Base-by-base conservation (phyloP, 2,888 invertebrate species). In the Trissonchulus sp. region DNA sequence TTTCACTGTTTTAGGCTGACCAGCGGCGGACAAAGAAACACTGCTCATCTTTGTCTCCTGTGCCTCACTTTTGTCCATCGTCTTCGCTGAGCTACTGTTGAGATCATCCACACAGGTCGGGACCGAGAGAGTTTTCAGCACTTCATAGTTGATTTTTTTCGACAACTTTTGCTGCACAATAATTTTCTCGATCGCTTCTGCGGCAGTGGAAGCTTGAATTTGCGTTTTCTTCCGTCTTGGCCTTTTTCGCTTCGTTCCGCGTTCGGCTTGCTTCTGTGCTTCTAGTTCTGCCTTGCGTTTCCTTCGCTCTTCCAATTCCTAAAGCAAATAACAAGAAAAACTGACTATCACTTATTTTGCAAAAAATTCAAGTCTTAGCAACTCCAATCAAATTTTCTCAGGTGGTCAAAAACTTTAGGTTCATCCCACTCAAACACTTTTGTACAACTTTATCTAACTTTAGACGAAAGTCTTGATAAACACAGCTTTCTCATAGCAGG, bases 131-230 rank as follows among this genome's bases (percentile, higher is more conserved):
- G 63, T 31, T 68, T 72, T 68, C 18, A 98, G 86, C 62, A 97
- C 96, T 80, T 98, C 97, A 83, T 99, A 99, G 86, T 99, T 97
- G 75, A 99, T 96, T 88, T 99, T 99, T 1, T 90, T 90, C 1
- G 98, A 98, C 79, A 98, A 91, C 84, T 93, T 93, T 86, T 95
- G 95, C 84, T 97, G 97, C 79, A 92, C 93, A 31, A 98, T 87
- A 90, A 98, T 94, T 86, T 94, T 95, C 84, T 94, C 93, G 68
- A 98, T 94, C 0, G 97, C 97, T 86, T 97, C 96, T 1, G 92
- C 93, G 75, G 86, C 86, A 0, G 85, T 85, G 63, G 82, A 82
- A 0, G 86, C 85, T 73, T 85, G 84, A 18, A 81, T 81, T 1
- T 78, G 80, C 72, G 38, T 35, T 38, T 81, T 81, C 78, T 83